These are phyloP conservation scores for Falco punctatus DNA, from an alignment of 2,113 vertebrate genomes.

Conservation along the genomic window DNA sequence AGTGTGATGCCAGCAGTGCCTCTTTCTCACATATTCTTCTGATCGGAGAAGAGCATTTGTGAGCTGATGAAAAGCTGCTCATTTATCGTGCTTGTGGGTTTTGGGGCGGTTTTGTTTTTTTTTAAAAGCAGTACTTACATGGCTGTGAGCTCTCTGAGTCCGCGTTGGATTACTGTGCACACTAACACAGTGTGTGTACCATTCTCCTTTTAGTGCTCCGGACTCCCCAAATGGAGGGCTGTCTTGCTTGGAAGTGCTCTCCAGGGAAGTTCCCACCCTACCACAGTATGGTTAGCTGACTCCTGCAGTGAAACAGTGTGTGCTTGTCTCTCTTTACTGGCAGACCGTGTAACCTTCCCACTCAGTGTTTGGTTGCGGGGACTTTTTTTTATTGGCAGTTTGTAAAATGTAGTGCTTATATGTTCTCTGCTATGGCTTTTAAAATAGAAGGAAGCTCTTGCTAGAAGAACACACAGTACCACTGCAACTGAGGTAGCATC, in stretches of 20 bases:
- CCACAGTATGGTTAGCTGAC: background rate
- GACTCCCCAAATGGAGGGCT: background rate
- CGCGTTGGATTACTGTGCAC: background rate
- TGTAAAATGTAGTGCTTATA: background rate
- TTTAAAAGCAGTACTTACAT: background rate
- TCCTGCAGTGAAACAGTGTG: background rate
- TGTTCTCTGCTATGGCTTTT: background rate
- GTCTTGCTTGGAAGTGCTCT: background rate
- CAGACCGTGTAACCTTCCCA: background rate
- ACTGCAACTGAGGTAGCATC: background rate
- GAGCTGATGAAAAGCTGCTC: background rate
- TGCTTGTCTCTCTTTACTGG: background rate
- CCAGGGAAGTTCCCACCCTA: background rate
- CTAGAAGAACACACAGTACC: background rate
- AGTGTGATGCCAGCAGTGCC: background rate
- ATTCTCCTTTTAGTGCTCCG: background rate
- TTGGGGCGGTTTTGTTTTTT: background rate
- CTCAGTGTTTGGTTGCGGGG: background rate
- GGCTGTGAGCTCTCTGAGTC: background rate
- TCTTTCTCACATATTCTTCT: background rate
- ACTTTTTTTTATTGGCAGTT: background rate
- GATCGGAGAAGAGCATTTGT: background rate
- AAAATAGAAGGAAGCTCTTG: conserved; percentile 18
- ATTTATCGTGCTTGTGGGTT: background rate
- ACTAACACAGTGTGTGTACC: background rate